Base-by-base conservation (phyloP, 2,888 invertebrate species). In the Tipula confusa region DNA sequence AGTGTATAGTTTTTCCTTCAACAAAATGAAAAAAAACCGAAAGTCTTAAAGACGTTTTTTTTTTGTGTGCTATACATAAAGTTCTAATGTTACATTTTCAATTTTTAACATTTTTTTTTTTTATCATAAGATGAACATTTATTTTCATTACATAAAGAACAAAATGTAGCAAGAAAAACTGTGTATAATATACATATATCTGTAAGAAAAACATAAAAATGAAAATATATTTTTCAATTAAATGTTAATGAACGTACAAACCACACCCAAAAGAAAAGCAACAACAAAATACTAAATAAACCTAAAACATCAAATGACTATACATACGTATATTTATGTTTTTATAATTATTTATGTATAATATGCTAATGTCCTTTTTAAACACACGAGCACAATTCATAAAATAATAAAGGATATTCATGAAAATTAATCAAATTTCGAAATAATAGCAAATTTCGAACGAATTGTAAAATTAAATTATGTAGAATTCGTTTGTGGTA, bases 211-310 rank as follows among this genome's bases (percentile, higher is more conserved):
- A 64, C 9, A 64, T 64, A 64, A 64, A 64, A 64, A 64, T 64
- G 64, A 64, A 64, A 64, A 64, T 64, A 64, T 64, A 64, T 64
- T 64, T 64, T 64, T 64, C 64, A 64, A 64, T 64, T 64, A 64
- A 64, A 64, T 64, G 64, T 64, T 64, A 64, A 64, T 64, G 64
- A 64, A 64, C 9, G 64, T 64, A 64, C 64, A 64, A 64, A 64
- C 64, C 64, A 64, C 64, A 64, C 64, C 64, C 64, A 64, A 64
- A 64, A 64, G 64, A 15, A 24, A 18, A 64, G n/a, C n/a, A n/a
- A n/a, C n/a, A n/a, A n/a, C n/a, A n/a, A 43, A 64, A 64, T 3
- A 43, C 13, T n/a, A 43, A n/a, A 43, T n/a, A n/a, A 64, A 64
- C 24, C 24, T 24, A 11, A 24, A 64, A 18, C 64, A 64, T 64